Evolutionary conservation across 2,888 invertebrate species (phyloP).

Genomic region (Ormyrus thymus): DNA sequence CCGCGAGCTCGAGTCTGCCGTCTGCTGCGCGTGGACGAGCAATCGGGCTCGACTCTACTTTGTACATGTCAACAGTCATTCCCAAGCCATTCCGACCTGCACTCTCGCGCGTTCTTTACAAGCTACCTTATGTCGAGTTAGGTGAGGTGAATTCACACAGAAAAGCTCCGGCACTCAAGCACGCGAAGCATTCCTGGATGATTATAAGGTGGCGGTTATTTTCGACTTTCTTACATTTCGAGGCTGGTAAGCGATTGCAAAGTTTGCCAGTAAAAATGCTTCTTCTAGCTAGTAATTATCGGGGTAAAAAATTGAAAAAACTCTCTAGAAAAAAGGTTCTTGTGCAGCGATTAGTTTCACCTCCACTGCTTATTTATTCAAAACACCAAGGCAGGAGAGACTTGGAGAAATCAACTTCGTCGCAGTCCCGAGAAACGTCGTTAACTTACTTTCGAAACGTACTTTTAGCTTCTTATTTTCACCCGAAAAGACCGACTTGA

Average conservation of each 20-base stretch:
- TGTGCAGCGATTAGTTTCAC: conserved; percentile 30
- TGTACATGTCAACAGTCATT: conserved; percentile 14
- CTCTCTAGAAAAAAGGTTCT: conserved; percentile 20
- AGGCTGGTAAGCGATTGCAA: conserved; percentile 14
- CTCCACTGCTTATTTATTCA: conserved; percentile 53
- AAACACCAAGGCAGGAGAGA: conserved; percentile 23
- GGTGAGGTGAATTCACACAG: conserved; percentile 1
- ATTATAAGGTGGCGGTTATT: not conserved
- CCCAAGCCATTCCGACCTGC: conserved; percentile 22
- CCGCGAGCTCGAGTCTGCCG: not conserved
- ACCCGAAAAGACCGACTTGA: not conserved
- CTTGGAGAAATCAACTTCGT: not conserved
- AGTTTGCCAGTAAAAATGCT: conserved; percentile 13
- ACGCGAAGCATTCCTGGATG: conserved; percentile 34
- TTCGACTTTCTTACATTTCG: not conserved
- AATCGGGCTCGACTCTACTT: conserved; percentile 1
- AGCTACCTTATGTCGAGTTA: conserved; percentile 21
- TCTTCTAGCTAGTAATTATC: conserved; percentile 6
- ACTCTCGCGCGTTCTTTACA: conserved; percentile 24
- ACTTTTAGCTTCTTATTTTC: too few relatives aligned
- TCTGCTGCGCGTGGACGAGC: not conserved
- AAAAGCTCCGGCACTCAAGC: conserved; percentile 24
- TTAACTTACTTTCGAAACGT: not conserved
- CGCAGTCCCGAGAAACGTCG: too few relatives aligned
- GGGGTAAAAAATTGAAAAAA: conserved; percentile 1